phyloP scores from a whole-genome alignment of 2,113 vertebrate species.

The Caretta caretta region DNA sequence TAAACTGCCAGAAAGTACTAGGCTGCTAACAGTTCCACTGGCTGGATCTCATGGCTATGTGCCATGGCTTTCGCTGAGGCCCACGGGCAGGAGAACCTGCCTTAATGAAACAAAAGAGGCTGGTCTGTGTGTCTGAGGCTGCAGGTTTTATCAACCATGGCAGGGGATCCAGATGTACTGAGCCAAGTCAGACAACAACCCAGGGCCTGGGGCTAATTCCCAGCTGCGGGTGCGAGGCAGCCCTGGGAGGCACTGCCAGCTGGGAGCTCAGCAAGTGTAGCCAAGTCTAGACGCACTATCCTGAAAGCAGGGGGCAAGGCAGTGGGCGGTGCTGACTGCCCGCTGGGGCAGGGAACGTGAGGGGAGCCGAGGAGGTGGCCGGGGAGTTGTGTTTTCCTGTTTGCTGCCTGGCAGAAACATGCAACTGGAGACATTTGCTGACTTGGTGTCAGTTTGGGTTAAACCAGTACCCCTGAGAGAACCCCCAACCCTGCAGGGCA shows the following conservation, averaged over 20 bases:
- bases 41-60: rapidly evolving
- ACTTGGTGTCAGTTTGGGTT: background rate
- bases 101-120: background rate
- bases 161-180: background rate
- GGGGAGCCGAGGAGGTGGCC: background rate
- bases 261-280: background rate
- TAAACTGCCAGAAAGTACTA: background rate
- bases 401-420: background rate
- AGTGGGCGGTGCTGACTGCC: no score
- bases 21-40: background rate
- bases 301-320: background rate
- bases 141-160: rapidly evolving
- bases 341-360: background rate
- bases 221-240: background rate
- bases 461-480: background rate
- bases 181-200: background rate
- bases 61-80: background rate
- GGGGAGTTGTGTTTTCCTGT: background rate
- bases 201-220: background rate
- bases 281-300: background rate
- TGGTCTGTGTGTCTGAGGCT: rapidly evolving
- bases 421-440: background rate
- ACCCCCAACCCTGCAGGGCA: background rate
- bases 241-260: background rate
- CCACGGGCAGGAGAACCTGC: background rate